Conservation (phyloP, 2,113 vertebrate genomes). For the Aspiorhynchus laticeps region DNA sequence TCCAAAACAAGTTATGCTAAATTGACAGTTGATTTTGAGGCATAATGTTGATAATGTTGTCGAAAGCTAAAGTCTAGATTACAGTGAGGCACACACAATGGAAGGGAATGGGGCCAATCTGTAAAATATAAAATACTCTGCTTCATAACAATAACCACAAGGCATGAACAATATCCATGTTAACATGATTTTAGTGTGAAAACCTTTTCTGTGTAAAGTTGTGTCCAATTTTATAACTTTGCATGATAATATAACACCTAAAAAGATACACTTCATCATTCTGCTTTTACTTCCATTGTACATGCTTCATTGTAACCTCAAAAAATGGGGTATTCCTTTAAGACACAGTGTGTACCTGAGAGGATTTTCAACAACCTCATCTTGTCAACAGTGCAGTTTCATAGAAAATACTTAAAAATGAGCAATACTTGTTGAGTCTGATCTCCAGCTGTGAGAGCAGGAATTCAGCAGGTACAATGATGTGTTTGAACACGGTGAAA, state of each 20-base stretch:
- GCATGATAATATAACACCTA: background rate
- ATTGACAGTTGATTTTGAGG: too few relatives aligned
- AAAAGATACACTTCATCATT: too few relatives aligned
- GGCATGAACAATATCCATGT: too few relatives aligned
- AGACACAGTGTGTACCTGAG: background rate
- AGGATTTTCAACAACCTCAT: background rate
- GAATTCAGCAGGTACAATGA: constrained; percentile 85
- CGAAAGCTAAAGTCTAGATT: background rate
- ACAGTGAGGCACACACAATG: too few relatives aligned
- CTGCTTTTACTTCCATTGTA: too few relatives aligned
- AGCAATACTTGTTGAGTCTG: constrained; percentile 81
- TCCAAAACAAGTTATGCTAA: background rate
- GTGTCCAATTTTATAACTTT: background rate
- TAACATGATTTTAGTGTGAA: too few relatives aligned
- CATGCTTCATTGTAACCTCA: background rate
- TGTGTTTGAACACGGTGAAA: constrained; percentile 83
- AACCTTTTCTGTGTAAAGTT: background rate
- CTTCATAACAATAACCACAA: too few relatives aligned
- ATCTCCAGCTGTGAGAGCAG: constrained; percentile 86
- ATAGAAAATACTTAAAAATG: background rate
- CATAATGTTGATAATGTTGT: background rate
- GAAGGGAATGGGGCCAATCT: background rate
- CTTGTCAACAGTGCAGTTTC: background rate
- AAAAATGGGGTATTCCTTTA: background rate
- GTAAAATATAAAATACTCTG: too few relatives aligned